Conservation (phyloP, 2,888 invertebrate genomes). For the Lithophane leautieri region DNA sequence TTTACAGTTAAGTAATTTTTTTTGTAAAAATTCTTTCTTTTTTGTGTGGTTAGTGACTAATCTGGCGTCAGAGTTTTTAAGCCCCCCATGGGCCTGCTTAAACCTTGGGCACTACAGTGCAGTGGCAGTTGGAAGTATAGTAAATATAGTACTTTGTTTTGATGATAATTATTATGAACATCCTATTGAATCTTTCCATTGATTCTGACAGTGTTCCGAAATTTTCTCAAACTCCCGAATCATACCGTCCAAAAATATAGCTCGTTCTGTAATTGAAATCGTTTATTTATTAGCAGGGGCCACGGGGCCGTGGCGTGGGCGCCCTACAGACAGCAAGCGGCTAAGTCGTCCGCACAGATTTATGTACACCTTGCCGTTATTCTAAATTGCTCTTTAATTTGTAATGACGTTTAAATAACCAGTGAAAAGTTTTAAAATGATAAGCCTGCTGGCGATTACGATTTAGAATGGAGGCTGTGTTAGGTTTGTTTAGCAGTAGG, state of each 20-base stretch:
- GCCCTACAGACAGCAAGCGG: conserved; percentile 29
- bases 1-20: too few relatives aligned
- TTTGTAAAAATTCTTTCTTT: too few relatives aligned
- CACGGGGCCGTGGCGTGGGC: not conserved
- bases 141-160: not conserved
- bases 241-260: conserved; percentile 25
- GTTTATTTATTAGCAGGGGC: conserved; percentile 51
- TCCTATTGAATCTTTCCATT: not conserved
- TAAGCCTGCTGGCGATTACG: conserved; percentile 21
- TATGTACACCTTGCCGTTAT: conserved; percentile 54
- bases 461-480: not conserved
- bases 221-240: conserved; percentile 36
- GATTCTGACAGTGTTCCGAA: not conserved
- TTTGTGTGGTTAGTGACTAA: too few relatives aligned
- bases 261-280: conserved; percentile 55
- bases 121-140: too few relatives aligned
- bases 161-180: not conserved
- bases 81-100: too few relatives aligned
- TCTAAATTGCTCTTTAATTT: conserved; percentile 60
- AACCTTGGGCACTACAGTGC: too few relatives aligned
- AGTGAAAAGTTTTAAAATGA: conserved; percentile 45
- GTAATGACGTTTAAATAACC: conserved; percentile 53
- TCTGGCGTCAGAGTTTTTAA: too few relatives aligned
- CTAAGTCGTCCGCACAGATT: conserved; percentile 52
- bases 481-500: not conserved